Conservation (phyloP, 1,140 invertebrate genomes). For the Hyphantria cunea region DNA sequence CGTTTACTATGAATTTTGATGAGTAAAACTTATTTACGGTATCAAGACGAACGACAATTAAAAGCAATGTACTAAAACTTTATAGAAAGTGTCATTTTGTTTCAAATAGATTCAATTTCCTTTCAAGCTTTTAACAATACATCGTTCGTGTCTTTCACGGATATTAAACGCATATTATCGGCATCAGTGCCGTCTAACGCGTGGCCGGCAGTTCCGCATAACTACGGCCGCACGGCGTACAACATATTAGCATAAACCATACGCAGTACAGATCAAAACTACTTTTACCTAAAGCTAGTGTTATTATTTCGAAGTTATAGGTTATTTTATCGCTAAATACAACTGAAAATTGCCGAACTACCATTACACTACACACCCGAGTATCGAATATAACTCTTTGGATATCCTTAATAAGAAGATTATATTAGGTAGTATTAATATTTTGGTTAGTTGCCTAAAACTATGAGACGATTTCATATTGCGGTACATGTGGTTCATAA, state of each 20-base stretch:
- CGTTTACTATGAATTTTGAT: too few relatives aligned
- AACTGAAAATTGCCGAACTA: too few relatives aligned
- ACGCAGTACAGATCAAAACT: constrained; percentile 3
- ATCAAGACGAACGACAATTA: too few relatives aligned
- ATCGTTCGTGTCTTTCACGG: not conserved
- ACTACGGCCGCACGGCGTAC: constrained; percentile 4
- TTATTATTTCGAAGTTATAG: not conserved
- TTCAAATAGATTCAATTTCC: not conserved
- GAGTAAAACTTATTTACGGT: too few relatives aligned
- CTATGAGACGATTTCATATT: constrained; percentile 71
- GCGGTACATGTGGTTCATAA: constrained; percentile 73
- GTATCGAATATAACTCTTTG: constrained; percentile 34
- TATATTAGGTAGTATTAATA: not conserved
- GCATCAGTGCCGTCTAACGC: not conserved
- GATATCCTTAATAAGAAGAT: constrained; percentile 12
- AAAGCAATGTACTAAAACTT: not conserved
- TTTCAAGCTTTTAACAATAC: not conserved
- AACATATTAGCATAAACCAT: not conserved
- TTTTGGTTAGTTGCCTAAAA: constrained; percentile 25
- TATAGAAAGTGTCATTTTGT: not conserved
- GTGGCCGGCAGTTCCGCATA: constrained; percentile 16
- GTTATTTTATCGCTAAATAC: not conserved
- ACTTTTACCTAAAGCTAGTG: too few relatives aligned
- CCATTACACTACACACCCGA: not conserved
- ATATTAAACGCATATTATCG: constrained; percentile 1